A percentile compares a stretch with the other conserved stretches of the same genome.
Evolutionary conservation across 2,797 vertebrate species (phyloP).

Genomic region (Squalus acanthias): DNA sequence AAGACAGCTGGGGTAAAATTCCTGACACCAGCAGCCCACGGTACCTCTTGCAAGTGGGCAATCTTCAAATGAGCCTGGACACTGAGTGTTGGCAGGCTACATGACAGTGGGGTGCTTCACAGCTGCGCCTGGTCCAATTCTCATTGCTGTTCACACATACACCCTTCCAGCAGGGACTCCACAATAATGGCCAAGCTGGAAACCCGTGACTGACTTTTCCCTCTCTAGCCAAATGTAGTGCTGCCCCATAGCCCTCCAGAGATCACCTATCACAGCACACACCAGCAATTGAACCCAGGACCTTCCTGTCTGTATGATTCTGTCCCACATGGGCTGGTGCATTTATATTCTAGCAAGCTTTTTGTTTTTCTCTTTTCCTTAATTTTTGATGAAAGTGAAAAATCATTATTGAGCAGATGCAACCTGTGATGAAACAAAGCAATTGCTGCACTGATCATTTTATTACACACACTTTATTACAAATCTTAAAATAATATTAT

Average conservation of each 20-base stretch:
- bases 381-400: background rate
- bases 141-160: background rate
- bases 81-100: background rate
- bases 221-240: background rate
- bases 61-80: background rate
- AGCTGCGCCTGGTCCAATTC: background rate
- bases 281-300: background rate
- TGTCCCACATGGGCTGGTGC: background rate
- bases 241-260: background rate
- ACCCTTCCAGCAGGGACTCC: background rate
- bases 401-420: background rate
- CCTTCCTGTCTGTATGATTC: background rate
- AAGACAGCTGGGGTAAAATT: background rate
- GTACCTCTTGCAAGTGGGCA: background rate
- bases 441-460: background rate
- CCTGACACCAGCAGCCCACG: background rate
- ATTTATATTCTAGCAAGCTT: background rate
- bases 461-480: background rate
- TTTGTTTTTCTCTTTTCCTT: background rate
- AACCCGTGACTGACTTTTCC: background rate
- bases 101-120: background rate
- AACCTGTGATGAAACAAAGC: background rate
- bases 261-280: background rate
- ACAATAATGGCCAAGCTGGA: background rate
- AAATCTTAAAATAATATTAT: conserved; percentile 9